Evolutionary conservation across 2,113 vertebrate genomes (phyloP), one percentile per base, ranked within the genome.

Genomic region (Raja brachyura): DNA sequence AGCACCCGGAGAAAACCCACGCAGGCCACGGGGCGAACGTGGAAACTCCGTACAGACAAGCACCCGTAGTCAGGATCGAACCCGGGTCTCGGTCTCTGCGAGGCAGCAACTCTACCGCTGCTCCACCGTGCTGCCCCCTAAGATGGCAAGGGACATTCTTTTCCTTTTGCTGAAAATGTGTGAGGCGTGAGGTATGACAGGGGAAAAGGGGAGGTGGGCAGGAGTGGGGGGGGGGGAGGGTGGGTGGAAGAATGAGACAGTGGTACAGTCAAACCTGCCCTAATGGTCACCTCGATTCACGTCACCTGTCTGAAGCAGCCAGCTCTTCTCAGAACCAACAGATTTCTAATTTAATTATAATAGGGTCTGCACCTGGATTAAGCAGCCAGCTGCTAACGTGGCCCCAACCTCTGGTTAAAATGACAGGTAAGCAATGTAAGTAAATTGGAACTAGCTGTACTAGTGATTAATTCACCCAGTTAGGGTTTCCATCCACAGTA

Each of bases 261-360:
- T 22, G 68, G 90, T 73, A 92, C 90, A 92, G 90, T 92, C 31
- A 92, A 92, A 73, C 90, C 90, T 92, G 90, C 73, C 90, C 90
- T 48, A 48, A 92, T 92, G 90, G 90, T 92, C 90, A 92, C 90
- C 90, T 74, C 28, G 66, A 73, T 74, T 92, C 39, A 92, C 73
- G 90, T 73, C 90, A 25, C 90, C 90, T 92, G 33, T 92, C 90
- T 92, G 70, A 73, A 54, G 90, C 68, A 92, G 90, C 90, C 8
- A 92, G 68, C 70, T 92, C 68, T 92, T 73, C 90, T 92, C 66
- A 39, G 68, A 92, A 92, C 90, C 90, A 92, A 92, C 90, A 92
- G 68, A 73, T 92, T 92, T 92, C 90, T 92, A 92, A 92, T 92
- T 92, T 92, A 92, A 92, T 92, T 92, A 92, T 48, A 92, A 92